Evolutionary conservation across 1,140 invertebrate genomes (phyloP).

Genomic region (Scylla paramamosain): DNA sequence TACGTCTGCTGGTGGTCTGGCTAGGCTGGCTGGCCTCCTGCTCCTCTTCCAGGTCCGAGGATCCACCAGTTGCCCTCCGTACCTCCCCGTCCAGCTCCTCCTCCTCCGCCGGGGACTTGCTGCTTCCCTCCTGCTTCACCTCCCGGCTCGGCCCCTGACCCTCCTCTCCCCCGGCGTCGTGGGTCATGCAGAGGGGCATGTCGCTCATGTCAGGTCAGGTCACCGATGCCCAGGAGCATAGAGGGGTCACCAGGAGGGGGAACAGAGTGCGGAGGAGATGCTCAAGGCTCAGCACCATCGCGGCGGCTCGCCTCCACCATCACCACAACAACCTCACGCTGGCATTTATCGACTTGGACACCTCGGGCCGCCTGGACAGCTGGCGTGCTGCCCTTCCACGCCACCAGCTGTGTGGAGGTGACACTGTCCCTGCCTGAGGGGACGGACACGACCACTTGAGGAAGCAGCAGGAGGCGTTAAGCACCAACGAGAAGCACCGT

Average conservation of each 20-base stretch:
- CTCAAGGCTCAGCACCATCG: slow-evolving; percentile 68
- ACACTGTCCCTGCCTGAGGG: background rate
- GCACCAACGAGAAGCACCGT: background rate
- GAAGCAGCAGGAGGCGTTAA: background rate
- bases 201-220: slow-evolving; percentile 73
- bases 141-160: slow-evolving; percentile 47
- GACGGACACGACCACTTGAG: background rate
- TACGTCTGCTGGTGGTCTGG: slow-evolving; percentile 25
- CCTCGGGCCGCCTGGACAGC: slow-evolving; percentile 5
- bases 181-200: slow-evolving; percentile 65
- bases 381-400: slow-evolving; percentile 9
- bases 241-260: slow-evolving; percentile 65
- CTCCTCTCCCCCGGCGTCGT: slow-evolving; percentile 46
- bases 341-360: slow-evolving; percentile 21
- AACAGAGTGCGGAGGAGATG: slow-evolving; percentile 62
- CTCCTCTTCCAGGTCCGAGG: background rate
- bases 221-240: slow-evolving; percentile 71
- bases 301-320: slow-evolving; percentile 40
- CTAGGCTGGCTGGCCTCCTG: background rate
- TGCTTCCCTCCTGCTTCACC: slow-evolving; percentile 52
- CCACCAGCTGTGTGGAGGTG: background rate
- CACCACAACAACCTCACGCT: slow-evolving; percentile 5
- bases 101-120: slow-evolving; percentile 46
- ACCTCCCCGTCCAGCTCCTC: slow-evolving; percentile 57
- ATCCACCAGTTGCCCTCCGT: background rate